These are phyloP conservation scores for Drosophila repletoides DNA, from an alignment of 1,140 invertebrate genomes.

Conservation along the genomic window DNA sequence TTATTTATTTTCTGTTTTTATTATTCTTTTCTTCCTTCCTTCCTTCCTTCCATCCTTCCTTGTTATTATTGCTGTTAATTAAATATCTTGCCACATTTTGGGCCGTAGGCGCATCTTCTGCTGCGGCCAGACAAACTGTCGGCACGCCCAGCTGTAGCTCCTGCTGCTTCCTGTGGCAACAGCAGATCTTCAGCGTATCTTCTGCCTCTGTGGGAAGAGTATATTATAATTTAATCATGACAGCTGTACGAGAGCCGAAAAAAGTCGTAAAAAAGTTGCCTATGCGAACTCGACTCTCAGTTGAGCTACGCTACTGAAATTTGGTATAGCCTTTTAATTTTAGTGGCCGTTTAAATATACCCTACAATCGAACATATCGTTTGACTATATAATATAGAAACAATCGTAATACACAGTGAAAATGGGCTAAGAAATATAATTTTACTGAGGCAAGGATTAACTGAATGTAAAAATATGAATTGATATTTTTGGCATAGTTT, in stretches of 20 bases:
- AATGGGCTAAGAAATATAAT: too few relatives aligned
- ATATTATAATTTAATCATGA: too few relatives aligned
- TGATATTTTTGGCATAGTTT: neutral
- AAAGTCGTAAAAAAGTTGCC: too few relatives aligned
- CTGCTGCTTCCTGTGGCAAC: slow-evolving; percentile 13
- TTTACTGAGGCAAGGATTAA: too few relatives aligned
- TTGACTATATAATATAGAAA: neutral
- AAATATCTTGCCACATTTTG: neutral
- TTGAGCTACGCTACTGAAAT: neutral
- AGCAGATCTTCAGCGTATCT: slow-evolving; percentile 3
- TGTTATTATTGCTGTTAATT: slow-evolving; percentile 16
- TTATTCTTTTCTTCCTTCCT: neutral
- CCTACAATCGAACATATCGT: neutral
- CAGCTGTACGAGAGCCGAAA: too few relatives aligned
- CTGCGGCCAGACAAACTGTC: slow-evolving; percentile 12
- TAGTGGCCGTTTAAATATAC: neutral
- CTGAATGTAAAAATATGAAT: too few relatives aligned
- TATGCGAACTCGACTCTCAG: neutral
- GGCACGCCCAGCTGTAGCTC: slow-evolving; percentile 13
- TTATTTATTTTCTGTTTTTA: neutral
- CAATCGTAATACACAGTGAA: neutral
- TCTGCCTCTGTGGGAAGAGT: too few relatives aligned
- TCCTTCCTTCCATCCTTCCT: neutral
- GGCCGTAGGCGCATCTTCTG: slow-evolving; percentile 11
- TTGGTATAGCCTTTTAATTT: neutral